Evolutionary conservation across 2,113 vertebrate species (phyloP).

Genomic region (Panurus biarmicus): DNA sequence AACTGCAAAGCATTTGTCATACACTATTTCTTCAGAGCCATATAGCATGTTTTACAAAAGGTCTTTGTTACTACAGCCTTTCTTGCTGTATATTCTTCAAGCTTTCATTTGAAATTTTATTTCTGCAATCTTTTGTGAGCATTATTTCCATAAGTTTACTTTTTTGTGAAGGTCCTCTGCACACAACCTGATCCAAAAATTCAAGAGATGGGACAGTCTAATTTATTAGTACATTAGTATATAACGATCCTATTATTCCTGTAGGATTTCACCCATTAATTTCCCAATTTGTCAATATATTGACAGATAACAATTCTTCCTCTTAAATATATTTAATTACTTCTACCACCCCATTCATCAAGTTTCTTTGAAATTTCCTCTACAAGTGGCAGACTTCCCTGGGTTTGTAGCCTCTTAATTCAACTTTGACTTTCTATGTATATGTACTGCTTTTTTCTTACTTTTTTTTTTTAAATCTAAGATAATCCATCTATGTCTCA

Average conservation of each 20-base stretch:
- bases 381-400: neutral
- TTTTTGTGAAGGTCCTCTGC: neutral
- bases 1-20: neutral
- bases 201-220: neutral
- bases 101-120: neutral
- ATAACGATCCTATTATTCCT: neutral
- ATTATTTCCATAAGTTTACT: neutral
- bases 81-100: neutral
- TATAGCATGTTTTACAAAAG: neutral
- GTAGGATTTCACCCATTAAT: neutral
- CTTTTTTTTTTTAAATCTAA: neutral
- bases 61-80: neutral
- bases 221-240: neutral
- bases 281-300: neutral
- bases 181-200: neutral
- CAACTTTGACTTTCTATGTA: neutral
- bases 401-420: neutral
- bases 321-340: neutral
- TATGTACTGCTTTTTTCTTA: accelerated
- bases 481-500: neutral
- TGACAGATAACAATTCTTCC: neutral
- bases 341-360: neutral
- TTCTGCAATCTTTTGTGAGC: neutral
- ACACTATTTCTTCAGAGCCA: neutral
- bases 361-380: neutral